Conservation (phyloP, 2,888 invertebrate species). For the Gymnocheta viridis region DNA sequence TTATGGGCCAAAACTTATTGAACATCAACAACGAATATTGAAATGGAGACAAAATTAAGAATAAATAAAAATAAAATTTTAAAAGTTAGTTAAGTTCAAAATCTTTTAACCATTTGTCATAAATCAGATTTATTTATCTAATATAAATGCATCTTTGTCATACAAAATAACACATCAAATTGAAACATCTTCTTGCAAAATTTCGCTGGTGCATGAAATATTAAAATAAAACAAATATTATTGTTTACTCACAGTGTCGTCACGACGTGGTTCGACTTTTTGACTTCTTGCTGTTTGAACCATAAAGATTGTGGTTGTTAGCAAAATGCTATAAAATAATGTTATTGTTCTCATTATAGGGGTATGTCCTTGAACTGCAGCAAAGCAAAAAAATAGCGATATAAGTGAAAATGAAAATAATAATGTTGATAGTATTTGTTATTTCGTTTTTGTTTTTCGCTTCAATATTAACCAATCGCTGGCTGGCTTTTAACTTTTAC, state of each 20-base stretch:
- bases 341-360: constrained; percentile 61
- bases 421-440: constrained; percentile 21
- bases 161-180: constrained; percentile 19
- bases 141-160: too few species aligned
- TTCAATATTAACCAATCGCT: constrained; percentile 11
- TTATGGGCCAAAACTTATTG: too few species aligned
- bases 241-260: constrained; percentile 74
- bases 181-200: background rate
- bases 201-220: background rate
- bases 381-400: constrained; percentile 9
- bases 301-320: constrained; percentile 57
- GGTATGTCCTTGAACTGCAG: constrained; percentile 54
- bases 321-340: constrained; percentile 59
- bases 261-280: constrained; percentile 75
- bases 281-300: constrained; percentile 67
- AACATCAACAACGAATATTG: too few species aligned
- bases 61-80: too few species aligned
- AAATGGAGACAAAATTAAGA: too few species aligned
- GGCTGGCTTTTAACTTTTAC: background rate
- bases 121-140: too few species aligned
- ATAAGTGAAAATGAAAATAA: constrained; percentile 12
- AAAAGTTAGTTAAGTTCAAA: too few species aligned
- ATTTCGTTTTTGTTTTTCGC: constrained; percentile 18
- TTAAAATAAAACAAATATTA: constrained; percentile 22
- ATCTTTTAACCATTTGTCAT: too few species aligned